These are phyloP conservation scores for Callyntrura guangdongensis DNA, from an alignment of 2,888 invertebrate species.

Conservation along the genomic window DNA sequence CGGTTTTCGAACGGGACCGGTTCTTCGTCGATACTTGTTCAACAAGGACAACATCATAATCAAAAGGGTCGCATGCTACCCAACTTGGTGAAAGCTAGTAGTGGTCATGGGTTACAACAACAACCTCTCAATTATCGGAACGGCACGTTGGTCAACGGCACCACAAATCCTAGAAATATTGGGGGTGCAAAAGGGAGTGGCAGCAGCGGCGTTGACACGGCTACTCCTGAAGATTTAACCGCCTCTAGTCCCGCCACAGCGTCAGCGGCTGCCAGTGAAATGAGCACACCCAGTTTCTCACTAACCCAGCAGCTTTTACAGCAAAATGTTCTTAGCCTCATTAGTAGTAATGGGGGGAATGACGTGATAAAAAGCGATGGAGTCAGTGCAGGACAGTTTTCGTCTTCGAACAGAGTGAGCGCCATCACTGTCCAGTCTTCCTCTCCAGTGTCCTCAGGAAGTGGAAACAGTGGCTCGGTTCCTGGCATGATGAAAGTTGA, in stretches of 20 bases:
- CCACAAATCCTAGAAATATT: background rate
- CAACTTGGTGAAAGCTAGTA: conserved; percentile 28
- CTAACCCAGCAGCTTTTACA: conserved; percentile 75
- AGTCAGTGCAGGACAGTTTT: background rate
- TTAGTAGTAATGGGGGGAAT: conserved; percentile 62
- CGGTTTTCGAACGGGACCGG: background rate
- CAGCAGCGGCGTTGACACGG: background rate
- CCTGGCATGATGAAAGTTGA: background rate
- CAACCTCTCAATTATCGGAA: conserved; percentile 49
- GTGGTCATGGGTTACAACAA: background rate
- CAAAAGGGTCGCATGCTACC: conserved; percentile 19
- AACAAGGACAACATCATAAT: conserved; percentile 30
- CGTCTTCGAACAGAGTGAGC: conserved; percentile 61
- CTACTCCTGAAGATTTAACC: conserved; percentile 54
- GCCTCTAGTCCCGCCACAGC: conserved; percentile 64
- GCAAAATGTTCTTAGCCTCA: conserved; percentile 67
- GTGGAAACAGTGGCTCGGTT: background rate
- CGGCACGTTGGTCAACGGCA: conserved; percentile 26
- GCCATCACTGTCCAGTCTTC: conserved; percentile 57
- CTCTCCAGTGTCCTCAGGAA: background rate
- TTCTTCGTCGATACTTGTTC: background rate
- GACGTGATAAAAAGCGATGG: conserved; percentile 65
- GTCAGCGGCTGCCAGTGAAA: conserved; percentile 34
- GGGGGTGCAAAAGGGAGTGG: background rate
- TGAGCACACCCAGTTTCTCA: conserved; percentile 72